Evolutionary conservation across 2,797 vertebrate genomes (phyloP).

Genomic region (Cynopterus sphinx): DNA sequence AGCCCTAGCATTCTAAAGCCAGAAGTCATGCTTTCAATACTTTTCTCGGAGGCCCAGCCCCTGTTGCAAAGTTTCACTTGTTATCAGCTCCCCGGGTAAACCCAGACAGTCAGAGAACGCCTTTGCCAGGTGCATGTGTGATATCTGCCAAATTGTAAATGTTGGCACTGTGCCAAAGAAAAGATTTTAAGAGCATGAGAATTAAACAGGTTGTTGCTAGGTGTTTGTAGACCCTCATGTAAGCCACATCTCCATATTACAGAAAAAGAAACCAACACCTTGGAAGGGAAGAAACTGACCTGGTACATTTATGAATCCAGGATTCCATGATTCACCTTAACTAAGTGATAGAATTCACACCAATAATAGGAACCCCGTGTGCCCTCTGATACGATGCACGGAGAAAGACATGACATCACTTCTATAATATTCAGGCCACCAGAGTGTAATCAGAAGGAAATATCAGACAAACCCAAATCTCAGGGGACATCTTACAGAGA

Average conservation of each 20-base stretch:
- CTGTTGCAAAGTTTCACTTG: background rate
- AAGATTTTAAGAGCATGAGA: background rate
- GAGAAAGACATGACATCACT: background rate
- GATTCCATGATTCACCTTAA: background rate
- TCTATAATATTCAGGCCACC: background rate
- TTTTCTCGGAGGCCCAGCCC: background rate
- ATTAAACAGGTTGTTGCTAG: background rate
- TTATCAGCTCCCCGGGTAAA: background rate
- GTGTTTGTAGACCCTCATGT: background rate
- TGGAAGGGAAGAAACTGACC: background rate
- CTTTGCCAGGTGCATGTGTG: background rate
- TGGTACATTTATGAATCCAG: accelerated
- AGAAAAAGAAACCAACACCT: background rate
- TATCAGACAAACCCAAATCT: background rate
- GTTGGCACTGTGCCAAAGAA: background rate
- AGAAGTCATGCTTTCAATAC: background rate
- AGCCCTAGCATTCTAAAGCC: background rate
- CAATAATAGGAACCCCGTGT: accelerated
- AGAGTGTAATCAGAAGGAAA: background rate
- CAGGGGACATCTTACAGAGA: background rate
- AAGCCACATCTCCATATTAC: background rate
- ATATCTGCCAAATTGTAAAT: background rate
- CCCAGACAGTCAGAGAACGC: background rate
- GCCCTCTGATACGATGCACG: accelerated
- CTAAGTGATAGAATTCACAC: background rate